Base-by-base conservation (phyloP, 2,797 vertebrate genomes). In the Lithobates pipiens region DNA sequence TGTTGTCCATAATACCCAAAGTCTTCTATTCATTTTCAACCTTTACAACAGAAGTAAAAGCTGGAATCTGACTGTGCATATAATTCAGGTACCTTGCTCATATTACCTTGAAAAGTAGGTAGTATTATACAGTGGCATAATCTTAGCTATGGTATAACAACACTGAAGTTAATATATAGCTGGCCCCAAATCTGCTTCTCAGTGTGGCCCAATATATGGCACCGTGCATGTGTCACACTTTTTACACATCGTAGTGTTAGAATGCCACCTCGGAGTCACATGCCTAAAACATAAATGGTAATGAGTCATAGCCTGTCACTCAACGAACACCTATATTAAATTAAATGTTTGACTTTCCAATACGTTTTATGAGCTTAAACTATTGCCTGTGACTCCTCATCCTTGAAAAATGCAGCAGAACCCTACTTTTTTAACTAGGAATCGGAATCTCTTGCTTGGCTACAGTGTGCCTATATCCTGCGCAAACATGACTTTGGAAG, bases 231-330 rank as follows among this genome's bases (percentile, higher is more conserved):
- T 84, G 82, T 76, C 82, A 84, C 65, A 32, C 27, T 42, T 83
- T 69, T 71, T 39, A 77, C 65, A 65, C 67, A 29, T 76, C 4
- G 0, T 39, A 27, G 65, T 84, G 65, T 69, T 76, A 77, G 74
- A 77, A 84, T 76, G 76, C 76, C 83, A 85, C 83, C 72, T 69
- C 46, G 71, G 67, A 81, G 50, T 86, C 77, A 77, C 44, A 70
- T 80, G 42, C 23, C 74, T 16, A 10, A 46, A 80, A 63, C 70
- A 69, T 65, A 42, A 81, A 85, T 25, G 71, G 25, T 86, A 86
- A 86, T 81, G 50, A 81, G 29, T 80, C 84, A 85, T 76, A n/a
- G 77, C 77, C 75, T 85, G 77, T 57, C 84, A 74, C 71, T 85
- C 77, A 70, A 46, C 36, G 65, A 76, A 86, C 78, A 86, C 84